Evolutionary conservation across 1,140 invertebrate species (phyloP).

Genomic region (Diploscapter pachys): DNA sequence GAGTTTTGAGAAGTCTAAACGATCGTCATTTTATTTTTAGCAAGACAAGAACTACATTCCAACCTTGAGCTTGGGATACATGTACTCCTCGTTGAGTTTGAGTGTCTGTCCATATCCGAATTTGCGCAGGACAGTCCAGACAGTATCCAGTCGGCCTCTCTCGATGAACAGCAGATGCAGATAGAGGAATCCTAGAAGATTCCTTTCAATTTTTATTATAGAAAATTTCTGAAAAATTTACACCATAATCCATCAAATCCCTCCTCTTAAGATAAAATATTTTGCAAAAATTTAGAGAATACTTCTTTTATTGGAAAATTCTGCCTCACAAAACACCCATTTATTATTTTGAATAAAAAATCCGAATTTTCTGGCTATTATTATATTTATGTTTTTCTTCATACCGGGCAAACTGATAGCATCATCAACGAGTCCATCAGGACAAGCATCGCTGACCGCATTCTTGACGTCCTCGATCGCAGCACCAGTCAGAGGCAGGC

Average conservation of each 20-base stretch:
- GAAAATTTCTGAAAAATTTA: too few relatives aligned
- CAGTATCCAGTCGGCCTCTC: constrained; percentile 94
- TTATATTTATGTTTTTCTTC: too few relatives aligned
- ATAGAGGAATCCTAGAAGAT: constrained; percentile 86
- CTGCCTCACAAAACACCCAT: too few relatives aligned
- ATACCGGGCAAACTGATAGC: constrained; percentile 50
- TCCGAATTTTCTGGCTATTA: too few relatives aligned
- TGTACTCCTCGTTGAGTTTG: constrained; percentile 65
- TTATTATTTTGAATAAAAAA: too few relatives aligned
- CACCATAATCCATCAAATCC: too few relatives aligned
- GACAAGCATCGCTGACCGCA: constrained; percentile 83
- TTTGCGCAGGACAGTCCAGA: constrained; percentile 94
- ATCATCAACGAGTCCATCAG: constrained; percentile 82
- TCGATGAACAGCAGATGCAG: constrained; percentile 96
- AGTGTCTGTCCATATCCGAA: constrained; percentile 97
- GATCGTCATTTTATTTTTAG: neutral
- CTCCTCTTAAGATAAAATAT: too few relatives aligned
- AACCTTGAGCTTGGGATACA: constrained; percentile 27
- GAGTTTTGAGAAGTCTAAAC: too few relatives aligned
- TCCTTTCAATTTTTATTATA: too few relatives aligned
- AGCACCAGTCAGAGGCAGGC: constrained; percentile 74
- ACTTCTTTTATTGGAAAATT: too few relatives aligned
- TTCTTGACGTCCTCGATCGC: constrained; percentile 81
- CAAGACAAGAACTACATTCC: neutral
- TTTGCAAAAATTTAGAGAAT: too few relatives aligned